A percentile compares a stretch with the other conserved stretches of the same genome.
phyloP scores from a whole-genome alignment of 2,113 vertebrate species.

The Tauraco erythrolophus region DNA sequence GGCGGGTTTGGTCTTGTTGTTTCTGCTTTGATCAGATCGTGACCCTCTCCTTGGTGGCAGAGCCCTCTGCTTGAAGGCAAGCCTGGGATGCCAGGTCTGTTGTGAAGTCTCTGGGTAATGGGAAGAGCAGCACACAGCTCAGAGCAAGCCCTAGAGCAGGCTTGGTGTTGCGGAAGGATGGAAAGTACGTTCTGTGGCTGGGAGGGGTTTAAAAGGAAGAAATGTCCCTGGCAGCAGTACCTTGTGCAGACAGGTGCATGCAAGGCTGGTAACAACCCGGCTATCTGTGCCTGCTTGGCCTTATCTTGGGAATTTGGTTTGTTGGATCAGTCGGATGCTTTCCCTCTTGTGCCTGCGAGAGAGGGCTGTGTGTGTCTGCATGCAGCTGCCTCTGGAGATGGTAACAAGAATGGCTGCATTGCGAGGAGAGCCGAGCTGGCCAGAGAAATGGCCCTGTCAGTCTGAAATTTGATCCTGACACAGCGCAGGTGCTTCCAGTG shows the following conservation, averaged over 20 bases:
- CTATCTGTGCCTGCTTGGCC: not conserved
- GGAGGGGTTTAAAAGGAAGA: not conserved
- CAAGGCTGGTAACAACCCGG: not conserved
- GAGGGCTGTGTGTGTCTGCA: not conserved
- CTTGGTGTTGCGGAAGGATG: not conserved
- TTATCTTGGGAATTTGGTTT: not conserved
- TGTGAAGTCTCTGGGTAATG: not conserved
- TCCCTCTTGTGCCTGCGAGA: not conserved
- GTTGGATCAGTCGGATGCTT: not conserved
- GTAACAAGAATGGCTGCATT: rapidly evolving
- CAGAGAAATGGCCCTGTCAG: not conserved
- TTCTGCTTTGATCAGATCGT: not conserved
- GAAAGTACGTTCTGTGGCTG: not conserved
- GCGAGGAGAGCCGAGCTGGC: not conserved
- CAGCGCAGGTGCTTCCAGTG: not conserved
- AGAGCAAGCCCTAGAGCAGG: not conserved
- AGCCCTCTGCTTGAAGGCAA: not conserved
- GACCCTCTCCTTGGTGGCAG: not conserved
- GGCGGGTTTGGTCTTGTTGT: not conserved
- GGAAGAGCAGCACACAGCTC: not conserved
- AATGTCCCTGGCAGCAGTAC: not conserved
- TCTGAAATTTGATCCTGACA: not conserved
- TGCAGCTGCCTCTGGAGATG: not conserved
- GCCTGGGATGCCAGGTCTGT: no score
- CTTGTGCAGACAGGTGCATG: not conserved